These are phyloP conservation scores for Drosophila formosana DNA, from an alignment of 2,888 invertebrate genomes.

Conservation along the genomic window DNA sequence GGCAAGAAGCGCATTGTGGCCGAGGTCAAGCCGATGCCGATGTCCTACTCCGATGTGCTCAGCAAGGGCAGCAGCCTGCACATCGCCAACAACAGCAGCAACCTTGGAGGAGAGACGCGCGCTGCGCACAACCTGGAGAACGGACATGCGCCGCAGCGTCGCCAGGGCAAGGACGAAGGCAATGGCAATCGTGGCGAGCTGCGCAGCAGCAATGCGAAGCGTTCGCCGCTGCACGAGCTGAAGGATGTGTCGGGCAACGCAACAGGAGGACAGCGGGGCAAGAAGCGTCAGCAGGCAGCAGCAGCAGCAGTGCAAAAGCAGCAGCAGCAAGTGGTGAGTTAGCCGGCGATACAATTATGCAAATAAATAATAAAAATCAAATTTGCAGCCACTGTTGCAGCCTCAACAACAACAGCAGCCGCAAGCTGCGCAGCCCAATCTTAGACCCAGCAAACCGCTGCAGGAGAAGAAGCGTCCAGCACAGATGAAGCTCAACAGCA, in stretches of 20 bases:
- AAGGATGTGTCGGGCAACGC: conserved; percentile 75
- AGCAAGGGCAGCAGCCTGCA: conserved; percentile 86
- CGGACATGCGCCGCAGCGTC: conserved; percentile 44
- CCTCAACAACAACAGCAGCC: conserved; percentile 35
- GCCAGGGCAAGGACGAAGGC: conserved; percentile 60
- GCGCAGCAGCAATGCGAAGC: conserved; percentile 75
- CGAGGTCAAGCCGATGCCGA: conserved; percentile 94
- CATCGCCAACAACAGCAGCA: conserved; percentile 34
- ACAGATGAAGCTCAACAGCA: conserved; percentile 42
- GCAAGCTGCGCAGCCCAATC: conserved; percentile 23
- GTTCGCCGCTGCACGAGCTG: conserved; percentile 85
- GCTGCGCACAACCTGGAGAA: conserved; percentile 52
- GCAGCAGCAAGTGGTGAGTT: conserved; percentile 38
- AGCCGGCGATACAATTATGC: neutral
- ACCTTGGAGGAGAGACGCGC: conserved; percentile 37
- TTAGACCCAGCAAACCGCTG: conserved; percentile 39
- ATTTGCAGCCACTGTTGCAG: conserved; percentile 7
- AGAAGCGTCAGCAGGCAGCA: conserved; percentile 53
- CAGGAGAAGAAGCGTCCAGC: conserved; percentile 63
- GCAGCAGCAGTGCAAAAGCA: conserved; percentile 26
- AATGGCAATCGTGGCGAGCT: conserved; percentile 41
- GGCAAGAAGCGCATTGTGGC: conserved; percentile 89
- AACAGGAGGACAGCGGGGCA: conserved; percentile 52
- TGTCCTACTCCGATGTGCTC: conserved; percentile 93
- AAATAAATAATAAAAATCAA: neutral